phyloP scores from a whole-genome alignment of 2,888 invertebrate species.

The Acrobeloides nanus region DNA sequence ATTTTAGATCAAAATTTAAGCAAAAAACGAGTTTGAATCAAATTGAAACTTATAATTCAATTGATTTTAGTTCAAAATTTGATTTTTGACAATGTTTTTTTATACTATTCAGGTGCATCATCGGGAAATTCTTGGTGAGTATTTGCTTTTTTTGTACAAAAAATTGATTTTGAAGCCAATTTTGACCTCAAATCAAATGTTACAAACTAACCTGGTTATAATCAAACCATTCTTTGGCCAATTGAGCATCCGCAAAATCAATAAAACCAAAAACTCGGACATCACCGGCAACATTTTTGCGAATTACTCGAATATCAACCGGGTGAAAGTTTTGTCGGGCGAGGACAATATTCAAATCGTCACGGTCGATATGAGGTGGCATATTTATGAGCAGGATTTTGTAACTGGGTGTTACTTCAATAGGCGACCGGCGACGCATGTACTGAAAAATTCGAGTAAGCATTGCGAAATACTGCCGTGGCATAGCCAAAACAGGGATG shows the following conservation, averaged over 20 bases:
- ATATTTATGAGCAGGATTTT: no score
- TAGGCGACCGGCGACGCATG: neutral
- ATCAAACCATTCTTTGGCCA: conserved; percentile 85
- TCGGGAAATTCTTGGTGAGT: no score
- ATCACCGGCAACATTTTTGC: conserved; percentile 63
- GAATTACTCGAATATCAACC: conserved; percentile 25
- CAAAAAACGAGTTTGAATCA: neutral
- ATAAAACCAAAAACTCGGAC: conserved; percentile 84
- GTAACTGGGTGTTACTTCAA: no score
- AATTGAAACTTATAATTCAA: no score
- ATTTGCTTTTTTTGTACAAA: no score
- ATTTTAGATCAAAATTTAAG: neutral
- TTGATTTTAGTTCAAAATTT: no score
- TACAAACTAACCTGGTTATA: conserved; percentile 67
- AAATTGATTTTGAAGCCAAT: no score
- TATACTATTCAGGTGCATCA: no score
- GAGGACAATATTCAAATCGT: conserved; percentile 24
- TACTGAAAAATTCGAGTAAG: neutral
- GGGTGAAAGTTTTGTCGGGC: conserved; percentile 26
- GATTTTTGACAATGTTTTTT: no score
- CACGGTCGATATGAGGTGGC: no score
- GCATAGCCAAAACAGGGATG: conserved; percentile 23
- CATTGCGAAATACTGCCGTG: conserved; percentile 10
- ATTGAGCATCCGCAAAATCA: conserved; percentile 80
- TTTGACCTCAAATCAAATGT: neutral